Base-by-base conservation (phyloP, 2,888 invertebrate species). In the Napeogenes sylphis region DNA sequence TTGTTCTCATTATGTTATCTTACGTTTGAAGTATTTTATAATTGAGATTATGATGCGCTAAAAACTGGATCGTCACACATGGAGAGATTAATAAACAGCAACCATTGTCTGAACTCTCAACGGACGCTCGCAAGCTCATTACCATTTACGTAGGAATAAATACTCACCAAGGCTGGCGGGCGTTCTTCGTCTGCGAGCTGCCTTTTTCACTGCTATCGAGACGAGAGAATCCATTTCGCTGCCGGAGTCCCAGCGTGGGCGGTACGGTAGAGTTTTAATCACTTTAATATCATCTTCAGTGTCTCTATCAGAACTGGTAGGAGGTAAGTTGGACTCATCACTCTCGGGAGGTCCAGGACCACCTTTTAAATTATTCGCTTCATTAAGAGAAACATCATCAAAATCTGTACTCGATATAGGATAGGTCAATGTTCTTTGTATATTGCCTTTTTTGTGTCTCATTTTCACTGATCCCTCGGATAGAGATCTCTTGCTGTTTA, bases 141-240 rank as follows among this genome's bases (percentile, higher is more conserved):
- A 33, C 12, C 32, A 33, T 32, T 32, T 55, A 38, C 13, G n/a
- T 14, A 45, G 6, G 21, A 32, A 6, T 35, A 4, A 21, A 42
- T 13, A 61, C 68, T 68, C 59, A 90, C 91, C 91, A 80, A 83
- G 81, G 80, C 90, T 88, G 71, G 85, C 83, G 62, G 90, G 83
- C 84, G 84, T 85, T 76, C 92, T 82, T 70, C 93, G 85, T 75
- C 93, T 89, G 74, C 93, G 90, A 45, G 94, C 92, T 65, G 94
- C 93, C 80, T 93, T 92, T 70, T 91, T 88, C 73, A 94, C 94
- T 10, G 93, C 92, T 2, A 92, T 92, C 5, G 93, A 92, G 69
- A 93, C 93, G 57, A 92, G 77, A 10, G 93, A 92, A 75, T 93
- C 93, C 84, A 91, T 87, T 68, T 92, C 92, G 70, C 88, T 91